Evolutionary conservation across 2,113 vertebrate genomes (phyloP).

Genomic region (Edolisoma coerulescens): DNA sequence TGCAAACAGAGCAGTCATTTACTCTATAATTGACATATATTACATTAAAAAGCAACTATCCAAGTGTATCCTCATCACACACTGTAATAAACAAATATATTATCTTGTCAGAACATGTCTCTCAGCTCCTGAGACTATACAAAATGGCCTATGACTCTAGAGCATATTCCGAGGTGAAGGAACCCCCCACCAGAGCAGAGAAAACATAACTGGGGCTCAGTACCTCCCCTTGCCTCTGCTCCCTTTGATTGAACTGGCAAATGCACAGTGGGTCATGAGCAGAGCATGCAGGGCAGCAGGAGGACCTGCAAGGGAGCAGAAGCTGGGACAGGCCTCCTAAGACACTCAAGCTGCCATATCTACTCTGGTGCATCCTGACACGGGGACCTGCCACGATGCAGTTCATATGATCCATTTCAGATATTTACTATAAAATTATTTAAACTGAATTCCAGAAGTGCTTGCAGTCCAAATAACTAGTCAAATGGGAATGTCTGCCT

Average conservation of each 20-base stretch:
- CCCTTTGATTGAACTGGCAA: not conserved
- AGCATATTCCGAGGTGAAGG: not conserved
- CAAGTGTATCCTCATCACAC: not conserved
- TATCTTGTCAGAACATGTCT: not conserved
- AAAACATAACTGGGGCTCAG: not conserved
- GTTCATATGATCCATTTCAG: not conserved
- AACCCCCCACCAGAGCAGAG: not conserved
- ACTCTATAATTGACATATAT: not conserved
- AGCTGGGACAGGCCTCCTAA: not conserved
- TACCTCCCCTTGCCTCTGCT: not conserved
- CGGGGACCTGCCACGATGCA: not conserved
- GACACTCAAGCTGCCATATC: not conserved
- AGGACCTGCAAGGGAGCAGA: not conserved
- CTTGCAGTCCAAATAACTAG: not conserved
- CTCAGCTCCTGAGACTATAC: not conserved
- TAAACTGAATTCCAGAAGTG: not conserved
- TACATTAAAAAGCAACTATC: not conserved
- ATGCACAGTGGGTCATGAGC: not conserved
- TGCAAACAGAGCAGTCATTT: not conserved
- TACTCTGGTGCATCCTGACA: not conserved
- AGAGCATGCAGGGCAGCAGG: not conserved
- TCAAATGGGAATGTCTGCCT: not conserved
- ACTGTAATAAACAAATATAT: not conserved
- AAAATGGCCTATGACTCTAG: not conserved
- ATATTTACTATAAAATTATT: not conserved